phyloP scores from a whole-genome alignment of 2,113 vertebrate genomes.

The Pan troglodytes region NHGRI_mPanTro3-v2.1_pri NC_072411.2:134417501-134418000 shows the following conservation, averaged over 20 bases:
- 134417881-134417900: neutral
- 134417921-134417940: neutral
- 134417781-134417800: neutral
- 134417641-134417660: neutral
- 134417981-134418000: neutral
- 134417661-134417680: neutral
- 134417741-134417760: neutral
- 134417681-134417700: neutral
- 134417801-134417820: neutral
- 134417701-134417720: neutral
- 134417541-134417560: neutral
- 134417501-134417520: neutral
- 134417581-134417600: neutral
- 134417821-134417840: neutral
- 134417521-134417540: neutral
- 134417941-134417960: neutral
- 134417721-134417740: neutral
- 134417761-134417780: neutral
- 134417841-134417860: neutral
- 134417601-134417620: accelerated
- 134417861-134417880: neutral
- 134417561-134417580: neutral
- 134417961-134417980: neutral
- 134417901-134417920: neutral
- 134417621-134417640: neutral